Percentiles rank a stretch among this genome's conserved stretches.
Conservation (phyloP, 2,888 invertebrate genomes). For the Heliconius sara region DNA sequence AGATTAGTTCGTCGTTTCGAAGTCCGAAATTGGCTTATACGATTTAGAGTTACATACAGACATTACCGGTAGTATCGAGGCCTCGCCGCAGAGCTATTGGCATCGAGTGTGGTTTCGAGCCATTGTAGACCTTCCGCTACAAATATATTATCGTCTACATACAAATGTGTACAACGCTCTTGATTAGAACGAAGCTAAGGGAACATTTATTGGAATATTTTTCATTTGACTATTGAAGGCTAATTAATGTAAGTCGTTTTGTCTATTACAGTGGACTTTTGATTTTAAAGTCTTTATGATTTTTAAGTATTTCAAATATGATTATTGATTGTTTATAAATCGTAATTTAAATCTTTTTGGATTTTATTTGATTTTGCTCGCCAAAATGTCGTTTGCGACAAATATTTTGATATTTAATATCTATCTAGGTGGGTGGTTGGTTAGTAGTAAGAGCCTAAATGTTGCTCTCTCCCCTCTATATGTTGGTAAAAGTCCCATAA, state of each 20-base stretch:
- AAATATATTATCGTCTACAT: slow-evolving; percentile 5
- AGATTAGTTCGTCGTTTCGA: slow-evolving; percentile 34
- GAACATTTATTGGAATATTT: background rate
- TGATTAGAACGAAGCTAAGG: background rate
- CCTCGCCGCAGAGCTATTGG: slow-evolving; percentile 10
- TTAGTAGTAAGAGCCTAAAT: too few species aligned
- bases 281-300: too few species aligned
- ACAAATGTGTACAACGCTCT: background rate
- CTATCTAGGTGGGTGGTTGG: too few species aligned
- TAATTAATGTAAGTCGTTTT: background rate
- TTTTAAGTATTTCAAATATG: too few species aligned
- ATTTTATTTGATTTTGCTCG: too few species aligned
- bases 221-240: background rate
- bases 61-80: slow-evolving; percentile 20
- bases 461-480: too few species aligned
- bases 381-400: too few species aligned
- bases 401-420: too few species aligned
- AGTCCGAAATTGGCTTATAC: slow-evolving; percentile 27
- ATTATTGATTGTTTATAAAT: too few species aligned
- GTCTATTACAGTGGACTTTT: background rate
- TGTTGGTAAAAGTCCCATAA: too few species aligned
- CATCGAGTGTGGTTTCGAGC: slow-evolving; percentile 21
- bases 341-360: too few species aligned
- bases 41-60: slow-evolving; percentile 22
- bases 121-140: slow-evolving; percentile 3